Base-by-base conservation (phyloP, 1,140 invertebrate species). In the Potamilus streckersoni region DNA sequence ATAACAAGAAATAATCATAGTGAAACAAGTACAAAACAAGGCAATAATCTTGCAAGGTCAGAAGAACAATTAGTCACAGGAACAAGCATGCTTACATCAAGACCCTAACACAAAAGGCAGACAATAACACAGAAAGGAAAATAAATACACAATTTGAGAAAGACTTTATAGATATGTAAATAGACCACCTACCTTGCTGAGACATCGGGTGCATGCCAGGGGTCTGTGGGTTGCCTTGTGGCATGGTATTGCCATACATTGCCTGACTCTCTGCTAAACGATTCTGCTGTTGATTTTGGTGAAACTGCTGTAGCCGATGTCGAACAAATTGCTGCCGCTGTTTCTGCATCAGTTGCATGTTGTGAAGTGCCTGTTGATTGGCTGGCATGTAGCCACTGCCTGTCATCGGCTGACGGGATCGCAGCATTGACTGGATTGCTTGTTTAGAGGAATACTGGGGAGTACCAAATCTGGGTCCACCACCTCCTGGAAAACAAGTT, bases 381-480 rank as follows among this genome's bases (percentile, higher is more conserved):
- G 64, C 66, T 73, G 64, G 71, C 63, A 79, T 79, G 66, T 79
- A 78, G 31, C 69, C 73, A 59, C 27, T 58, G 20, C 61, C 76
- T 14, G 90, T 85, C 2, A 90, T 90, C 6, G 88, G 90, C 38
- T 92, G 86, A 38, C 93, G 91, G 79, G 94, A 92, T 2, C 95
- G 91, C 66, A 97, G 89, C 95, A 97, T 96, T 79, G 96, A 94
- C 5, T 94, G 95, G 4, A 97, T 88, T 1, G 96, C 95, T 85
- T 95, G 95, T 83, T 97, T 97, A 0, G 95, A 31, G 19, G 62
- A 67, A 4, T 63, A 14, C 20, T 60, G 49, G 23, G 68, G 56
- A 20, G 55, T 58, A 27, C n/a, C 49, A 19, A 59, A 11, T 49
- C 38, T 49, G 38, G 38, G 38, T 49, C 38, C 38, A 49, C 38